Evolutionary conservation across 2,888 invertebrate genomes (phyloP).

Genomic region (Choristoneura rosaceana): DNA sequence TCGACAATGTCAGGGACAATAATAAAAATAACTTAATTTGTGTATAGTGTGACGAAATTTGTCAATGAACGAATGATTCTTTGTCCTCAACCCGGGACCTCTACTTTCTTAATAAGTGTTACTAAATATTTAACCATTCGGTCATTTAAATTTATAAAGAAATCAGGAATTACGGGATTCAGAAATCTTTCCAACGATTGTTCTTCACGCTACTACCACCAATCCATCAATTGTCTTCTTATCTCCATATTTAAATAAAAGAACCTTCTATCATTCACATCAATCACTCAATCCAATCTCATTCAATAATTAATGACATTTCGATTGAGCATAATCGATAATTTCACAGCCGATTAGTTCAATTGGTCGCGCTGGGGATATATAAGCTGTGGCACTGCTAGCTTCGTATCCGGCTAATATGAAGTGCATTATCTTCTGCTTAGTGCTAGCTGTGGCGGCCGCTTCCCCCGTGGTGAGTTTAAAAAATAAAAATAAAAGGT

Average conservation of each 20-base stretch:
- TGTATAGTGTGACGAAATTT: no score
- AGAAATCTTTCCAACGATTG: neutral
- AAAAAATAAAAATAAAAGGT: neutral
- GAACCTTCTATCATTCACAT: neutral
- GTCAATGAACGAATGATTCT: no score
- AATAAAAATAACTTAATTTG: no score
- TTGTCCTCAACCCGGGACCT: no score
- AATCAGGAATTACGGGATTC: no score
- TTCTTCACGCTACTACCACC: neutral
- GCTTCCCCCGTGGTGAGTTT: constrained; percentile 25
- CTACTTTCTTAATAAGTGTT: no score
- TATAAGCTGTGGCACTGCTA: constrained; percentile 12
- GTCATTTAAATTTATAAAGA: no score
- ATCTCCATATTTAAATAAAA: neutral
- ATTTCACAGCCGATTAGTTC: constrained; percentile 18
- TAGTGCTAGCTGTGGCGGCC: constrained; percentile 27
- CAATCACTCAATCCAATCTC: constrained; percentile 13
- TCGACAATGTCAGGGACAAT: no score
- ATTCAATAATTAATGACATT: constrained; percentile 12
- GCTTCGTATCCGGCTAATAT: constrained; percentile 18
- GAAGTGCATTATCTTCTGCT: constrained; percentile 21
- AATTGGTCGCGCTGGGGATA: constrained; percentile 22
- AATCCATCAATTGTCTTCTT: neutral
- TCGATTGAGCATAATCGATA: constrained; percentile 9
- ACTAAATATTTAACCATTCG: no score